These are phyloP conservation scores for Pseudoatta argentina DNA, from an alignment of 1,140 invertebrate genomes.

Conservation along the genomic window DNA sequence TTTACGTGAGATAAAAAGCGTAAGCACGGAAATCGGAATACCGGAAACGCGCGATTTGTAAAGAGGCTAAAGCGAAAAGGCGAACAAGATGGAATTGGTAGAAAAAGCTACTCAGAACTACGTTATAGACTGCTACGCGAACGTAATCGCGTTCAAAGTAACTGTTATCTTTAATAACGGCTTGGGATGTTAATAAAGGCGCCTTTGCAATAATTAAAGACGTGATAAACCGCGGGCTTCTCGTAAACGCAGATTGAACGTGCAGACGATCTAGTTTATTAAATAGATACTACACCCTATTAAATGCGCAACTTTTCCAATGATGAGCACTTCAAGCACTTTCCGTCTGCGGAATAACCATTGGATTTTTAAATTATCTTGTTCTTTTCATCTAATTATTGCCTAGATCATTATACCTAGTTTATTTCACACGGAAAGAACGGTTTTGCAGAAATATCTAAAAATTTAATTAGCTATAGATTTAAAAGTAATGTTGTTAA, in stretches of 20 bases:
- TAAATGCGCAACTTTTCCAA: not conserved
- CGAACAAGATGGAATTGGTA: not conserved
- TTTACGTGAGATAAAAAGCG: conserved; percentile 31
- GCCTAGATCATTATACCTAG: too few species aligned
- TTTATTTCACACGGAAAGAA: too few species aligned
- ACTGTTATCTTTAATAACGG: conserved; percentile 31
- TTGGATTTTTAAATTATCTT: not conserved
- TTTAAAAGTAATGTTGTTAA: too few species aligned
- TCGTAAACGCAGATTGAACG: conserved; percentile 36
- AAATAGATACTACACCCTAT: conserved; percentile 2
- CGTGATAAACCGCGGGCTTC: conserved; percentile 31
- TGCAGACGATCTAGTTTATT: conserved; percentile 18
- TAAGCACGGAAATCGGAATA: conserved; percentile 9
- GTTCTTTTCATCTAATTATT: not conserved
- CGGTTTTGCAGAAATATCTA: too few species aligned
- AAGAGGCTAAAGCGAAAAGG: not conserved
- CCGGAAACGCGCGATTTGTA: conserved; percentile 33
- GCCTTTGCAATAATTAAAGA: conserved; percentile 34
- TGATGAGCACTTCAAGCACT: not conserved
- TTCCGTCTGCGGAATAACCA: not conserved
- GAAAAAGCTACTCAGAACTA: not conserved
- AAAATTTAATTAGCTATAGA: too few species aligned
- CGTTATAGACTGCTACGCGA: not conserved
- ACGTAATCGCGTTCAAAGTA: not conserved
- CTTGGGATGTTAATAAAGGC: conserved; percentile 18